Evolutionary conservation across 2,113 vertebrate species (phyloP), one percentile per base, ranked within the genome.

Genomic region (Oryzias melastigma): DNA sequence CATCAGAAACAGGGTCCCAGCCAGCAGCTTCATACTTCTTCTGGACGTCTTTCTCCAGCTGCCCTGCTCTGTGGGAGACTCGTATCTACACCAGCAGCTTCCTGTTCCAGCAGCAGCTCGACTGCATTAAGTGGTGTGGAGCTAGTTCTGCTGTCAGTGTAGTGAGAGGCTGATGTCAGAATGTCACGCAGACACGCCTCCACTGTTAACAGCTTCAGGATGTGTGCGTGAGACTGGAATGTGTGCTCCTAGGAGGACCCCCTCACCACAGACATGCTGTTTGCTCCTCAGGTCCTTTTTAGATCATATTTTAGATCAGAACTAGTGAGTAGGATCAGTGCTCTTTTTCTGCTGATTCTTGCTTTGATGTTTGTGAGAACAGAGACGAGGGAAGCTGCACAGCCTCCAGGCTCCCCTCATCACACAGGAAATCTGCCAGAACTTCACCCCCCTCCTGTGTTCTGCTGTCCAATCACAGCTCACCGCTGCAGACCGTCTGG

Each of bases 1-100:
- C 16, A 24, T 60, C 40, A 71, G 3, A 0, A 79, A 1, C 46
- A 72, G 41, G 18, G 48, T 22, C 41, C 46, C 17, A 3, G 52
- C 19, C 5, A 49, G 16, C 8, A 7, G 4, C 60, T 8, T 74
- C 72, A 74, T 85, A 80, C n/a, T 27, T 71, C 16, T 43, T 55
- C 63, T 68, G 49, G 51, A 35, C 4, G n/a, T 5, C 42, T 3
- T 12, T 12, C 35, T 35, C 10, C 10, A 12, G 35, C 35, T 35
- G 35, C 35, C 12, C 35, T 10, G 10, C 35, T 35, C 35, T 12
- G 8, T 35, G 10, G 35, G 10, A 35, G 35, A 35, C 17, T 53
- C 24, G 10, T 24, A 24, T 57, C 17, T 5, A 40, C 3, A 20
- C 4, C 57, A 35, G 40, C 57, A 14, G 35, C 48, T 68, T 59